Conservation (phyloP, 2,888 invertebrate species). For the Ophion slaviceki region DNA sequence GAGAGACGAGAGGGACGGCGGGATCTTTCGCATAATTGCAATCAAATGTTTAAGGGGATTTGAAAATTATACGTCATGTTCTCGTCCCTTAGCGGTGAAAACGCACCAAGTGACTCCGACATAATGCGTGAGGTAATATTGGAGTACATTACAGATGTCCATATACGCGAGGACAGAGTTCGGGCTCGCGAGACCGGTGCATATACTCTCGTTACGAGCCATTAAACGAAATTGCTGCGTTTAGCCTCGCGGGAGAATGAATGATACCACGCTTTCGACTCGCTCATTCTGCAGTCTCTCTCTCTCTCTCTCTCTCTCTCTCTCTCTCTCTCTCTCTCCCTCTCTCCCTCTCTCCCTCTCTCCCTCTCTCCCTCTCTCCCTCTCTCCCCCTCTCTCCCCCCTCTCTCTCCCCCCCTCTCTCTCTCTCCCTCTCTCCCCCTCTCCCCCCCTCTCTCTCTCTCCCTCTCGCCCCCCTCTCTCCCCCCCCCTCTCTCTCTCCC, state of each 20-base stretch:
- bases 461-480: too few species aligned
- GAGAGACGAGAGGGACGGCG: too few species aligned
- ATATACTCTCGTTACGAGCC: constrained; percentile 64
- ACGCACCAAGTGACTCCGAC: constrained; percentile 6
- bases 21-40: constrained; percentile 23
- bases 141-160: constrained; percentile 1
- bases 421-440: too few species aligned
- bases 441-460: too few species aligned
- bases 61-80: constrained; percentile 28
- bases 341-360: not conserved
- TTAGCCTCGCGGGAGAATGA: constrained; percentile 65
- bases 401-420: too few species aligned
- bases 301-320: constrained; percentile 7
- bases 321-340: constrained; percentile 1
- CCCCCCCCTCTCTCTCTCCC: too few species aligned
- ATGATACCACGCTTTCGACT: constrained; percentile 56
- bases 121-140: not conserved
- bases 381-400: too few species aligned
- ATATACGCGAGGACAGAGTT: constrained; percentile 38
- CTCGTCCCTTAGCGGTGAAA: constrained; percentile 22
- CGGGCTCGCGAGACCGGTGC: constrained; percentile 46
- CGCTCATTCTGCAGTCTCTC: constrained; percentile 30
- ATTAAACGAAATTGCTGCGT: constrained; percentile 69
- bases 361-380: too few species aligned
- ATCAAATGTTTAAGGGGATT: constrained; percentile 42